Base-by-base conservation (phyloP, 2,888 invertebrate genomes). In the Dorcus hopei region DNA sequence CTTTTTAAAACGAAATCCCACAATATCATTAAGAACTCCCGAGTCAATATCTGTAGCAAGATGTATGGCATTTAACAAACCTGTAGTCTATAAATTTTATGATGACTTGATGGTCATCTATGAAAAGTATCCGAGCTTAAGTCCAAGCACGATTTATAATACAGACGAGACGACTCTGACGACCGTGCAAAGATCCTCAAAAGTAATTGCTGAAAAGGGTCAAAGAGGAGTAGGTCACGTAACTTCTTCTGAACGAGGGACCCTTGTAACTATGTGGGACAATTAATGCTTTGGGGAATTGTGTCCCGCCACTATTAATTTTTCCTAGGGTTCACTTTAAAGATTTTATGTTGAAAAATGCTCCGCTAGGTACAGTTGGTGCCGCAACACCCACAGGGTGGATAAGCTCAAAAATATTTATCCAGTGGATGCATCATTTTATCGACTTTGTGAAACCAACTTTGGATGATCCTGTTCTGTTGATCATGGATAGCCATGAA, bases 401-500 rank as follows among this genome's bases (percentile, higher is more conserved):
- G 68, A 64, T 65, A 42, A 70, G 67, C 26, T 64, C 65, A 57
- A 42, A 43, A 26, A 52, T 63, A 38, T n/a, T n/a, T n/a, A n/a
- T n/a, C n/a, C n/a, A n/a, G n/a, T n/a, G n/a, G n/a, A n/a, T n/a
- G n/a, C n/a, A 67, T 68, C 54, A 54, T 55, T 63, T 59, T 42
- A 47, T 33, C 9, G 33, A 54, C 38, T 56, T 59, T 52, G 54
- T 56, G n/a, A 52, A 62, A 39, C 45, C 63, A 41, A 47, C 54
- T n/a, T 19, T 45, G 14, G 63, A 63, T 23, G 57, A 61, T 26
- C 52, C 54, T 49, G 65, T 66, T 45, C 57, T 73, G 14, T 50
- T 72, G 14, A 62, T 65, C 43, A 59, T 73, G 59, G 72, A 74
- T 57, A 72, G 72, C 53, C 73, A 73, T 50, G 71, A 72, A 43